phyloP scores from a whole-genome alignment of 2,797 vertebrate genomes.

The Leptodactylus fallax region DNA sequence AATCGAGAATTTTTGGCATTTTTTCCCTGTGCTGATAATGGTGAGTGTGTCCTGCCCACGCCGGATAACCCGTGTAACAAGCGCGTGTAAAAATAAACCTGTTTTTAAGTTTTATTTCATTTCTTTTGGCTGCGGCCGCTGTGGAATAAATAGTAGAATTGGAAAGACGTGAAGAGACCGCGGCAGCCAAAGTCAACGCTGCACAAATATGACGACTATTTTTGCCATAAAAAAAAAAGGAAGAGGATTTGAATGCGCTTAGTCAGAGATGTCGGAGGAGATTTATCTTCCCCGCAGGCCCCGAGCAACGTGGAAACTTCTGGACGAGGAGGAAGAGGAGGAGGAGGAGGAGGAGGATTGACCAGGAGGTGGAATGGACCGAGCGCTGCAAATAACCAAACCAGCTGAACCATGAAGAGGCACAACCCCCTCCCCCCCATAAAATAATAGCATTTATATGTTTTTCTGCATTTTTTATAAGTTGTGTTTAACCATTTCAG shows the following conservation, averaged over 20 bases:
- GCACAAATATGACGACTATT: slow-evolving; percentile 45
- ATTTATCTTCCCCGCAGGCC: background rate
- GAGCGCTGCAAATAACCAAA: no score
- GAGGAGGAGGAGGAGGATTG: background rate
- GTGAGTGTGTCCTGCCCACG: background rate
- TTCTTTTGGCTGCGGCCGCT: slow-evolving; percentile 18
- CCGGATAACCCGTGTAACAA: background rate
- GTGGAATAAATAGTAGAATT: slow-evolving; percentile 21
- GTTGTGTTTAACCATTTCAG: no score
- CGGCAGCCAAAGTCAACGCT: slow-evolving; percentile 43
- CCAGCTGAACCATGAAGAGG: no score
- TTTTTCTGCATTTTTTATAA: no score
- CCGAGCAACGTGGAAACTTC: background rate
- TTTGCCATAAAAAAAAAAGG: slow-evolving; percentile 10
- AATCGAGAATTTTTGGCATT: background rate
- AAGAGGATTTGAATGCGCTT: slow-evolving; percentile 28
- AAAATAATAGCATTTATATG: no score
- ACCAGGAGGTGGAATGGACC: background rate
- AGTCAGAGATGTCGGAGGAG: background rate
- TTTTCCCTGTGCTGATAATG: background rate
- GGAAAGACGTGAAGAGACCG: background rate
- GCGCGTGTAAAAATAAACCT: slow-evolving; percentile 35
- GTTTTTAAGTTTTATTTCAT: slow-evolving; percentile 36
- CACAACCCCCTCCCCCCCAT: no score
- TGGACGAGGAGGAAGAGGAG: no score